These are phyloP conservation scores for Lepus townsendii DNA, from an alignment of 2,797 vertebrate genomes.

Conservation along the genomic window DNA sequence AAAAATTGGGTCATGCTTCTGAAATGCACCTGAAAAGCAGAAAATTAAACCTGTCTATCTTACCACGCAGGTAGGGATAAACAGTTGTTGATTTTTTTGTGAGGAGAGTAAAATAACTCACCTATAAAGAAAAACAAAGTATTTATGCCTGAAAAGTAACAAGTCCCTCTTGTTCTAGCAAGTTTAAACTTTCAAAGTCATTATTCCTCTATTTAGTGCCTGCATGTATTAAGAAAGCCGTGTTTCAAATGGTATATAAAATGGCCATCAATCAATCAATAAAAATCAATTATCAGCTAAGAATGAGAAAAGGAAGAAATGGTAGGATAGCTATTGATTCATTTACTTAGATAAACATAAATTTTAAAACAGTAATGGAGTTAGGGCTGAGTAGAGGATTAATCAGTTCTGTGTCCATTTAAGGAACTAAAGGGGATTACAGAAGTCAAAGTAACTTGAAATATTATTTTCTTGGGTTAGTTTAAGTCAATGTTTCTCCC, in stretches of 20 bases:
- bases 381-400: neutral
- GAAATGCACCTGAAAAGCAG: conserved; percentile 30
- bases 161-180: conserved; percentile 24
- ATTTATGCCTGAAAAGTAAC: conserved; percentile 17
- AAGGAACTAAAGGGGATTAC: conserved; percentile 37
- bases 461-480: conserved; percentile 41
- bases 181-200: conserved; percentile 17
- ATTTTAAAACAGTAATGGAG: neutral
- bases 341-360: neutral
- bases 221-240: conserved; percentile 60
- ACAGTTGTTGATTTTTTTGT: conserved; percentile 36
- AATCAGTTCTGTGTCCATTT: conserved; percentile 16
- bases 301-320: conserved; percentile 27
- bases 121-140: conserved; percentile 32
- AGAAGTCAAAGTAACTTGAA: conserved; percentile 55
- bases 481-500: neutral
- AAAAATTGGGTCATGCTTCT: conserved; percentile 36
- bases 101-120: conserved; percentile 47
- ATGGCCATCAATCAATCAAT: neutral
- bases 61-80: conserved; percentile 18
- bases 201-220: neutral
- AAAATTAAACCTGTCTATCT: conserved; percentile 24
- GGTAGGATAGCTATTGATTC: neutral
- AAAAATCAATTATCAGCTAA: neutral
- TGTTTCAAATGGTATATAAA: neutral